Percentiles rank a stretch among this genome's conserved stretches.
Evolutionary conservation across 1,140 invertebrate genomes (phyloP).

Genomic region (Caerostris darwini): DNA sequence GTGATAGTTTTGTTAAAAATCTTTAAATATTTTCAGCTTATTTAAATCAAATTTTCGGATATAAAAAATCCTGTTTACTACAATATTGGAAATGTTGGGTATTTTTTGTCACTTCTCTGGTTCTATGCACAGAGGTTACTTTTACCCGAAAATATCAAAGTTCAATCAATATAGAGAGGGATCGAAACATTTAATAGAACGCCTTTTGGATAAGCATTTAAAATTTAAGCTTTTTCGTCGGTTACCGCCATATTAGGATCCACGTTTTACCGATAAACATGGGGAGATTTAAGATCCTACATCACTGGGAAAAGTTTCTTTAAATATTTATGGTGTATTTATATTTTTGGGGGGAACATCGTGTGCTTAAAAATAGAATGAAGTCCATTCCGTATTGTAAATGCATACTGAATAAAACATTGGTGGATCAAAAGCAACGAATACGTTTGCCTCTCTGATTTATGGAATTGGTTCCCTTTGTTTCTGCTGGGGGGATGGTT

Average conservation of each 20-base stretch:
- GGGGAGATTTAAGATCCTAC: background rate
- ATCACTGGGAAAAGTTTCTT: background rate
- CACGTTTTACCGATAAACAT: background rate
- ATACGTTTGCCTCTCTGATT: constrained; percentile 15
- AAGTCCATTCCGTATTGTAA: constrained; percentile 31
- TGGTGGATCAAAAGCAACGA: constrained; percentile 50
- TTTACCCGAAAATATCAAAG: too few relatives aligned
- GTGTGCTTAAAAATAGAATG: constrained; percentile 44
- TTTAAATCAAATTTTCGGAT: too few relatives aligned
- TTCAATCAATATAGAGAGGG: background rate
- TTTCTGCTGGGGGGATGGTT: background rate
- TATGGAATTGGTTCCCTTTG: constrained; percentile 15
- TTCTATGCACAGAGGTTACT: too few relatives aligned
- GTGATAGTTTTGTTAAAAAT: too few relatives aligned
- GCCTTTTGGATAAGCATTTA: background rate
- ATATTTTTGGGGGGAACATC: constrained; percentile 15
- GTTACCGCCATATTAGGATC: background rate
- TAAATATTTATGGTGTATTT: constrained; percentile 65
- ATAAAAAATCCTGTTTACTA: too few relatives aligned
- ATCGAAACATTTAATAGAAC: too few relatives aligned
- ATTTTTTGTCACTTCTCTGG: too few relatives aligned
- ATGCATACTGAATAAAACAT: constrained; percentile 63
- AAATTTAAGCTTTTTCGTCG: background rate
- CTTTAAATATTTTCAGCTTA: too few relatives aligned
- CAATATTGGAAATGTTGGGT: too few relatives aligned